Evolutionary conservation across 2,113 vertebrate genomes (phyloP).

Genomic region (Brienomyrus brachyistius): DNA sequence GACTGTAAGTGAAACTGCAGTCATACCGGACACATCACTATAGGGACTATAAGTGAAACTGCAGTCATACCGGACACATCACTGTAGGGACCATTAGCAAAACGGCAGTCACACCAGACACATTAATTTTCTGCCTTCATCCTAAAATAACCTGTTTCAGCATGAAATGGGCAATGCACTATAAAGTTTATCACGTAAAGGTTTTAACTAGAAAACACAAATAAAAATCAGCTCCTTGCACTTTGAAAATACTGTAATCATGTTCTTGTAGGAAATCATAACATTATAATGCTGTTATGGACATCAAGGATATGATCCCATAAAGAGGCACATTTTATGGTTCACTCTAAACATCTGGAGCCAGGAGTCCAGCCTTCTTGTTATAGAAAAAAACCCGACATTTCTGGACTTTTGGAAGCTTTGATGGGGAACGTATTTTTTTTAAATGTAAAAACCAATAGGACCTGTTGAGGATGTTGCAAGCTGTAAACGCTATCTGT

Average conservation of each 20-base stretch:
- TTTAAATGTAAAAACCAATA: neutral
- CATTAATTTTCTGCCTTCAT: neutral
- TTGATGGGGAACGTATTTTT: neutral
- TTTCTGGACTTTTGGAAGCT: neutral
- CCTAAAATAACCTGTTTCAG: neutral
- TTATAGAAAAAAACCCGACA: neutral
- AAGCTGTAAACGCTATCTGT: neutral
- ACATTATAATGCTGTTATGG: neutral
- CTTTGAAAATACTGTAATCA: neutral
- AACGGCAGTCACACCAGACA: neutral
- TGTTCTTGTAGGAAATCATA: neutral
- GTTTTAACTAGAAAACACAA: neutral
- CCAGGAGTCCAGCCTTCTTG: neutral
- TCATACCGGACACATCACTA: neutral
- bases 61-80: neutral
- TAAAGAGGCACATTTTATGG: neutral
- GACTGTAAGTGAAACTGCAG: neutral
- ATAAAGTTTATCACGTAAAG: neutral
- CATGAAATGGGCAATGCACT: neutral
- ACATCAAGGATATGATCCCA: neutral
- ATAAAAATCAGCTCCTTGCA: neutral
- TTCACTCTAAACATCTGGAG: neutral
- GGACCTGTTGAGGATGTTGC: neutral
- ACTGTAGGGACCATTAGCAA: too few species aligned
- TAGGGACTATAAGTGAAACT: neutral